These are phyloP conservation scores for Loris lydekkerianus DNA, from an alignment of 2,797 vertebrate species.

Conservation along the genomic window DNA sequence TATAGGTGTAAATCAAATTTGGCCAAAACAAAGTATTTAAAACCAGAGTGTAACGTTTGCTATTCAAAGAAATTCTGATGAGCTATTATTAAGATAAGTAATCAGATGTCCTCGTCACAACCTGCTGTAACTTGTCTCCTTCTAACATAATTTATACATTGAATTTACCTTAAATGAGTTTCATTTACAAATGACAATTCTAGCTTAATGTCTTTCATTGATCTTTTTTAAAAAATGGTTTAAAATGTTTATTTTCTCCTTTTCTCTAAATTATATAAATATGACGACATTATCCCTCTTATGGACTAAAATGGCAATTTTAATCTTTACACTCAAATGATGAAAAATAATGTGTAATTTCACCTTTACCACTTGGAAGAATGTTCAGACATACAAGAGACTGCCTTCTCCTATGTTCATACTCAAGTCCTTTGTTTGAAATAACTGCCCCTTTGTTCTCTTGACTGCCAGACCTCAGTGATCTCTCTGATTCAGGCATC, in stretches of 20 bases:
- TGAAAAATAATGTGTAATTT: neutral
- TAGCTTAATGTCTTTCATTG: neutral
- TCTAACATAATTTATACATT: slow-evolving; percentile 50
- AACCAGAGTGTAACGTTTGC: neutral
- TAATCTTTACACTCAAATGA: neutral
- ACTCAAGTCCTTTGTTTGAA: neutral
- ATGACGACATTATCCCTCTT: neutral
- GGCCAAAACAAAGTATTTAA: neutral
- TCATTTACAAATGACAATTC: slow-evolving; percentile 56
- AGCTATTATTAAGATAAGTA: neutral
- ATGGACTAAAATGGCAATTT: neutral
- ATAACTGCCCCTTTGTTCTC: neutral
- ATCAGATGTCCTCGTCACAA: neutral
- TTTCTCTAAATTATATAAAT: neutral
- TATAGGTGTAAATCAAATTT: neutral
- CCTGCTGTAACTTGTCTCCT: neutral
- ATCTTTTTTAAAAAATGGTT: neutral
- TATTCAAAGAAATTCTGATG: neutral
- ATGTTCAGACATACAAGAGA: neutral
- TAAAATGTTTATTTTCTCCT: neutral
- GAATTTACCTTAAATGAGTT: slow-evolving; percentile 43
- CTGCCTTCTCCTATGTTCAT: neutral
- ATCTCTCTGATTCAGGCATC: neutral
- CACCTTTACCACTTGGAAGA: neutral
- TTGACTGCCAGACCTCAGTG: rapidly evolving